phyloP scores from a whole-genome alignment of 2,797 vertebrate genomes.

The Pelochelys cantorii region DNA sequence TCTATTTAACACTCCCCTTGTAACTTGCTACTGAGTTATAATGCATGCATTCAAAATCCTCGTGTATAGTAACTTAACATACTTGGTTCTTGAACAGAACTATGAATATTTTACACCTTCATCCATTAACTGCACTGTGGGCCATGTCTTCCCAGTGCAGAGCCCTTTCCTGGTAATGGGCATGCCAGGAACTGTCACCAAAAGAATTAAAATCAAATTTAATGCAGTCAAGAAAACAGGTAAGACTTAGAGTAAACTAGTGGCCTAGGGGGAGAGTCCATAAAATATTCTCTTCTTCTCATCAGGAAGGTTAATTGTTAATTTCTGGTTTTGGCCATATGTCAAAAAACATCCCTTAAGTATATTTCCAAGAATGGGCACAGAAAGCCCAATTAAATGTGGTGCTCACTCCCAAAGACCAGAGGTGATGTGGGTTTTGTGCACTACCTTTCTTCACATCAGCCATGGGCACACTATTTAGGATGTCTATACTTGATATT shows the following conservation, averaged over 20 bases:
- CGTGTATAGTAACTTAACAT: conserved; percentile 34
- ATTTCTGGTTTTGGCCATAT: conserved; percentile 14
- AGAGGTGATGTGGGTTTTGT: not conserved
- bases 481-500: not conserved
- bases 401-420: not conserved
- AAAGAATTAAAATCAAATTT: conserved; percentile 33
- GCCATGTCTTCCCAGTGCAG: not conserved
- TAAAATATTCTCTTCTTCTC: conserved; percentile 60
- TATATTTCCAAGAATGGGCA: not conserved
- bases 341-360: not conserved
- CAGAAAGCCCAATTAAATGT: not conserved
- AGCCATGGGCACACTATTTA: not conserved
- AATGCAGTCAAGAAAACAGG: conserved; percentile 56
- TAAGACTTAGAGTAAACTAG: conserved; percentile 28
- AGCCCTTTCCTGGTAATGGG: conserved; percentile 17
- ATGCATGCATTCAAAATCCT: conserved; percentile 25
- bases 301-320: conserved; percentile 30
- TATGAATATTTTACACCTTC: not conserved
- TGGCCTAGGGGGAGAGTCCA: conserved; percentile 42
- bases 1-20: conserved; percentile 7
- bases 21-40: conserved; percentile 13
- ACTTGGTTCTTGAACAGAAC: conserved; percentile 55
- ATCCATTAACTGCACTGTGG: conserved; percentile 42
- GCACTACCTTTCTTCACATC: conserved; percentile 5
- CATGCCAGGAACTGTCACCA: not conserved